phyloP scores from a whole-genome alignment of 2,113 vertebrate species.

The Charina bottae region DNA sequence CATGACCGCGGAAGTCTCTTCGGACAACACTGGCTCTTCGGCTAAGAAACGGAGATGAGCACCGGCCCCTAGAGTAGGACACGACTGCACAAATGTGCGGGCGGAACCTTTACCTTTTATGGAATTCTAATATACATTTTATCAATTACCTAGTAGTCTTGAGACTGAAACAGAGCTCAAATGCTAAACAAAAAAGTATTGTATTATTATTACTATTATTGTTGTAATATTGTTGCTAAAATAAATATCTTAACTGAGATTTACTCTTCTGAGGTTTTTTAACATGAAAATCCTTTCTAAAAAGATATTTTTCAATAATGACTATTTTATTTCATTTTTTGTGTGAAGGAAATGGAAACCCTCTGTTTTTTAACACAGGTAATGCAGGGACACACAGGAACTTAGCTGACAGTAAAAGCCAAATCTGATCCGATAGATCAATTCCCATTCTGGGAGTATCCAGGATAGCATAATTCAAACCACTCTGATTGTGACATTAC shows the following conservation, averaged over 20 bases:
- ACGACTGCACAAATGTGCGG: no score
- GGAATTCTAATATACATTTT: neutral
- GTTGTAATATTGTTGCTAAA: neutral
- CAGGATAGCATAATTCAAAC: slow-evolving; percentile 24
- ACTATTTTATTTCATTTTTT: neutral
- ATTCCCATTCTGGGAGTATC: slow-evolving; percentile 11
- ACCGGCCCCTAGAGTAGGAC: no score
- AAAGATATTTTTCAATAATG: neutral
- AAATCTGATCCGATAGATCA: slow-evolving; percentile 2
- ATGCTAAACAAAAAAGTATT: neutral
- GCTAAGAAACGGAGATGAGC: no score
- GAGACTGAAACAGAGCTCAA: neutral
- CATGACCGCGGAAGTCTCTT: no score
- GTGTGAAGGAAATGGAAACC: slow-evolving; percentile 21
- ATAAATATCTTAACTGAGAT: neutral
- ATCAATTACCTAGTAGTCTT: neutral
- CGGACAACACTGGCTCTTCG: no score
- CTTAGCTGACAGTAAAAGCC: neutral
- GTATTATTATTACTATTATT: neutral
- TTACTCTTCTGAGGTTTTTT: accelerated
- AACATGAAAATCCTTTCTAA: neutral
- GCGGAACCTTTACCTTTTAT: no score
- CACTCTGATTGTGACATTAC: neutral
- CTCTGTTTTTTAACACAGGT: slow-evolving; percentile 7
- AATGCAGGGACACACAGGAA: neutral